These are phyloP conservation scores for Vesta saturnalis DNA, from an alignment of 2,888 invertebrate species.

Conservation along the genomic window DNA sequence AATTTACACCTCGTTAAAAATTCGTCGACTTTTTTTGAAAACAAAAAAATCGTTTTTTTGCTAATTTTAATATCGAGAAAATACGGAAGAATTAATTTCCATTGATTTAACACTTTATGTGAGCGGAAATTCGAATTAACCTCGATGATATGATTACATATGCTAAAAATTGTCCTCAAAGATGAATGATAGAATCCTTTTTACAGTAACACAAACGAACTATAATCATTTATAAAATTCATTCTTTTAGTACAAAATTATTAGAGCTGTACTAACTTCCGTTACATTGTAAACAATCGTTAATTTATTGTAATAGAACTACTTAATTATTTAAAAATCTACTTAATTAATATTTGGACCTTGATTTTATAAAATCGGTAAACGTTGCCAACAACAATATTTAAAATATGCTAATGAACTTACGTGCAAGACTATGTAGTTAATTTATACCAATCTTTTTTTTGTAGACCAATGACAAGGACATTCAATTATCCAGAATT, in stretches of 20 bases:
- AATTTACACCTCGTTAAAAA: constrained; percentile 15
- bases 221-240: too few species aligned
- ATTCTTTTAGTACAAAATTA: too few species aligned
- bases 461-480: constrained; percentile 61
- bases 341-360: constrained; percentile 27
- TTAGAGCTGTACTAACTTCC: too few species aligned
- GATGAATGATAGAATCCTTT: constrained; percentile 28
- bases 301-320: constrained; percentile 5
- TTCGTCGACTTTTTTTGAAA: background rate
- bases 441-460: constrained; percentile 26
- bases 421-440: constrained; percentile 4
- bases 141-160: constrained; percentile 31
- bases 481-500: constrained; percentile 57
- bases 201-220: constrained; percentile 12
- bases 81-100: background rate
- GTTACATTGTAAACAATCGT: background rate
- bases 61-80: background rate
- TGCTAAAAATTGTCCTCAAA: constrained; percentile 36
- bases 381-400: constrained; percentile 2
- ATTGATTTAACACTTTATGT: constrained; percentile 12
- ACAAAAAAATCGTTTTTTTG: background rate
- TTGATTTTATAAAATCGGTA: constrained; percentile 7
- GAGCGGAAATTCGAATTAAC: constrained; percentile 29
- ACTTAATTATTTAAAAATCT: constrained; percentile 2
- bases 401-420: constrained; percentile 14